Base-by-base conservation (phyloP, 2,888 invertebrate genomes). In the Charanyca ferruginea region DNA sequence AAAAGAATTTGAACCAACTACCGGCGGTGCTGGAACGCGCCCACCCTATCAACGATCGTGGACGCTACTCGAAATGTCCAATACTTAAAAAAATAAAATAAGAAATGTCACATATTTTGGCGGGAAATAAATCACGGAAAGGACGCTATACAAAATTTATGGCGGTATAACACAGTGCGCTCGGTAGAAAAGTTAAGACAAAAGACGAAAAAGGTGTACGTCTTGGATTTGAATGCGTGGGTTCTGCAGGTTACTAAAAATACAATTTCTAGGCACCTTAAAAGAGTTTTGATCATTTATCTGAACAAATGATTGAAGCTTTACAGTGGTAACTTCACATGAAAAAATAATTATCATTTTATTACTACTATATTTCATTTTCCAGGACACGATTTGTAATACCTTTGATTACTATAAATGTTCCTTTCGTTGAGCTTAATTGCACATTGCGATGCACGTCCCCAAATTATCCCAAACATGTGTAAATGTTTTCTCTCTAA, bases 131-230 rank as follows among this genome's bases (percentile, higher is more conserved):
- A 95, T 95, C 95, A 94, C 92, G 87, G 81, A 81, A 87, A 87
- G 91, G 94, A 93, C 89, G 92, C 93, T 89, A 93, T 93, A 93
- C 91, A 81, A 91, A 94, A 95, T 94, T 95, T 94, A 94, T 95
- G 90, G 94, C 88, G 91, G 93, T 89, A 86, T 87, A 87, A 87
- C 89, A 86, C 86, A 85, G 87, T 84, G 82, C 78, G 89, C 89
- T 90, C 87, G 90, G 83, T 90, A 88, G 89, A 90, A 90, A 89
- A 88, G 85, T 85, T 87, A 89, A 89, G 72, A 87, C 86, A 88
- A 90, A 88, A 84, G 79, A 80, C 78, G 83, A 87, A 87, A 89
- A 87, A 77, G 54, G 42, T 51, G 62, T 60, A 69, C 68, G 49
- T 49, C 55, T 69, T 66, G 63, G 61, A 77, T 63, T 63, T 61